Base-by-base conservation (phyloP, 2,888 invertebrate species). In the Heliothis peltigera region DNA sequence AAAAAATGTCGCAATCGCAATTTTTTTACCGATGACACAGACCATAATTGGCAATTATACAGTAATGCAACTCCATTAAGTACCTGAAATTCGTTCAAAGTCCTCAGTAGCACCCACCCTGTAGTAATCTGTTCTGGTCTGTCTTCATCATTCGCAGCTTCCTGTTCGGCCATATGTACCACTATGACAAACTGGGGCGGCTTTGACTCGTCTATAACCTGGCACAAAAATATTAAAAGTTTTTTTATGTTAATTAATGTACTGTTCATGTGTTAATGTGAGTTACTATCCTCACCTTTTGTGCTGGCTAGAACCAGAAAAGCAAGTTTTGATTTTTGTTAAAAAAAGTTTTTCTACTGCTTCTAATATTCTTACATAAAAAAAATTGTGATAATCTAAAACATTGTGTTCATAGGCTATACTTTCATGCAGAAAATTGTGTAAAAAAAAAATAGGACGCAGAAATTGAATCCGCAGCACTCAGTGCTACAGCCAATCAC, bases 171-270 rank as follows among this genome's bases (percentile, higher is more conserved):
- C 91, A 97, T 97, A 84, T 98, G 97, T 7, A 98, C 97, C 1
- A 98, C 97, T 79, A 98, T 96, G 74, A 98, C 97, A 84, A 98
- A 97, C 86, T 97, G 96, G 0, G 96, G 95, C 2, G 96, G 95
- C 74, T 97, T 96, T 0, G 96, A 96, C 77, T 96, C 97, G 65
- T 96, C 96, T 71, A 96, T 93, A 39, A 96, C 91, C 96, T 96
- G 76, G 21, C 84, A 86, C 53, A 35, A 17, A 55, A 18, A 56
- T 70, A 54, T 15, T 55, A 43, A 12, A 21, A 17, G 12, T 21
- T 43, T 0, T 49, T 44, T 55, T 22, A 32, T 32, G 53, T n/a
- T n/a, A 48, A 53, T 43, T 17, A 42, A 53, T 19, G 17, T 48
- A 67, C 22, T 48, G 67, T 67, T 46, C 47, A n/a, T n/a, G n/a